Evolutionary conservation across 2,888 invertebrate species (phyloP), one percentile per base, ranked within the genome.

Genomic region (Sipha maydis): DNA sequence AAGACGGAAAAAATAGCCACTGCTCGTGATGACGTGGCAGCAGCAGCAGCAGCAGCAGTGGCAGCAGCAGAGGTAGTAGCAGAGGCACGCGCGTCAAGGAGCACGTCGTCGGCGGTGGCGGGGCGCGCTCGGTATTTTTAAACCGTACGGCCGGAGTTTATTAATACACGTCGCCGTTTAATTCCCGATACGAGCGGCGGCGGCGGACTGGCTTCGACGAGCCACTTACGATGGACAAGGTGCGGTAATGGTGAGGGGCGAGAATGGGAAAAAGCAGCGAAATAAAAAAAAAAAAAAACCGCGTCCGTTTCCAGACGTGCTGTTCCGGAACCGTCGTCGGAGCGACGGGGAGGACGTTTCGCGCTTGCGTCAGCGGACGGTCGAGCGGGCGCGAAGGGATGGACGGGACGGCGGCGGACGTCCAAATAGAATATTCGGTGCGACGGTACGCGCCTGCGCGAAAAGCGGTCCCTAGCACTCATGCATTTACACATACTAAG

Each of bases 111-210:
- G 38, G 76, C 67, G 48, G 34, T 34, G 54, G 54, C 54, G 28
- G 28, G 17, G 28, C n/a, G 56, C 71, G 19, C 38, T 54, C 85
- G 85, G 31, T 85, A 85, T 85, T 85, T 85, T 78, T 85, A 85
- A 84, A 69, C 85, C 48, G 77, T 73, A 77, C 67, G 85, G 67
- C 31, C 77, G 48, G n/a, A 76, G 85, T 85, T 85, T 85, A 85
- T 85, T 85, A 85, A 78, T 85, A 85, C n/a, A 76, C 25, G 17
- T 41, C 31, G 67, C 61, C 76, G 83, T 84, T 85, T 85, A 78
- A 85, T 69, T 78, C 69, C 77, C 85, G n/a, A 85, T 48, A 67
- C 56, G 83, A 61, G 17, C 31, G 69, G 9, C 77, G 85, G 41
- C 11, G 41, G 7, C 21, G 73, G 8, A 34, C 19, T 19, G 34